phyloP scores from a whole-genome alignment of 2,797 vertebrate genomes.

The Echiichthys vipera region DNA sequence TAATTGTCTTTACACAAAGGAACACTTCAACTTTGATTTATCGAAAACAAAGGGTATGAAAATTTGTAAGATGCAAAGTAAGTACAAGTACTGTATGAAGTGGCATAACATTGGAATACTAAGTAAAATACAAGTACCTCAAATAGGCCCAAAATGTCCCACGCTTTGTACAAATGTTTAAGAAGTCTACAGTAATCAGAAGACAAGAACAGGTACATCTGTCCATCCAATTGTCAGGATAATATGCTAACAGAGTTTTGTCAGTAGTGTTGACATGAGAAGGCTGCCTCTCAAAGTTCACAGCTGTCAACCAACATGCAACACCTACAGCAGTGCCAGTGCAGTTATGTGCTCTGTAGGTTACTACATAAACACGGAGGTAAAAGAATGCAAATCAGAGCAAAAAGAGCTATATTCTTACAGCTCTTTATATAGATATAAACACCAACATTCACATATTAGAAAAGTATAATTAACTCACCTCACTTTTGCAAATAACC shows the following conservation, averaged over 20 bases:
- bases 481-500: conserved; percentile 36
- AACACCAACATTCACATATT: background rate
- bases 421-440: background rate
- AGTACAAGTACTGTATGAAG: background rate
- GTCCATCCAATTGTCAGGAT: background rate
- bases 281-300: background rate
- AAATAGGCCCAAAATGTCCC: background rate
- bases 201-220: background rate
- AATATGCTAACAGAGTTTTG: background rate
- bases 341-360: background rate
- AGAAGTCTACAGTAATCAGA: background rate
- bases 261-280: background rate
- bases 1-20: too few species aligned
- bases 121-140: background rate
- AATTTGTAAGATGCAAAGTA: background rate
- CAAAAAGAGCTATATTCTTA: background rate
- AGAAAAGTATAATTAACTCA: conserved; percentile 53
- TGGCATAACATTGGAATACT: background rate
- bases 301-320: background rate
- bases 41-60: too few species aligned
- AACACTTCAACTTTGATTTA: too few species aligned
- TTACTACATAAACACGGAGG: background rate
- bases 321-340: conserved; percentile 3
- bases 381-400: background rate
- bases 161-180: background rate